Base-by-base conservation (phyloP, 2,113 vertebrate genomes). In the Corythaixoides concolor region DNA sequence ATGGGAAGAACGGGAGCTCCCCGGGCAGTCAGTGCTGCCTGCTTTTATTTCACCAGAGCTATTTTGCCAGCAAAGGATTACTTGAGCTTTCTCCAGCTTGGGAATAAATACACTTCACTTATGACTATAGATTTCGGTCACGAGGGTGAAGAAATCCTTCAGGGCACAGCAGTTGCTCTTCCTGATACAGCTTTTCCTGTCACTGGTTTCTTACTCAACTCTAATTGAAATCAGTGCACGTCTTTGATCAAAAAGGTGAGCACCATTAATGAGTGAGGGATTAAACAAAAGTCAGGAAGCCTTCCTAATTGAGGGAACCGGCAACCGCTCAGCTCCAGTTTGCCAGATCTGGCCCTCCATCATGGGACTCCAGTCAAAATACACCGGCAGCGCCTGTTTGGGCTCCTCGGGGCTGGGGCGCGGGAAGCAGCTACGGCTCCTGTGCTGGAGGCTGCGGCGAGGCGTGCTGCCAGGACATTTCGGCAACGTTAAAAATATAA, bases 61-160 rank as follows among this genome's bases (percentile, higher is more conserved):
- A 32, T 91, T 93, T 88, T 89, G 74, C 94, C 89, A 72, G 78
- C 92, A 91, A 75, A 91, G 87, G 89, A 95, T 93, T 93, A 82
- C 72, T 53, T 56, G 75, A 76, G 85, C 68, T 95, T 95, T 91
- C 89, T 88, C 49, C 60, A 74, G 50, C 39, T 82, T 55, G 67
- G 60, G 72, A 95, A 94, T 75, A 90, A 95, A 95, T 96, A 84
- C 2, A 12, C 49, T 96, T 95, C 92, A 91, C 88, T 78, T 72
- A 73, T 84, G 85, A 95, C 81, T 96, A 88, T 89, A 95, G 92
- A 93, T 96, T 95, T 89, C 77, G 89, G 64, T 95, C 96, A 97
- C 93, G 74, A 96, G 91, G 93, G 53, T 66, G 60, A 95, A 93
- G 77, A 93, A 97, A 89, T 33, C 75, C 93, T 96, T 83, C 64